A percentile compares a stretch with the other conserved stretches of the same genome.
Conservation (phyloP, 1,140 invertebrate genomes). For the Pissodes strobi region DNA sequence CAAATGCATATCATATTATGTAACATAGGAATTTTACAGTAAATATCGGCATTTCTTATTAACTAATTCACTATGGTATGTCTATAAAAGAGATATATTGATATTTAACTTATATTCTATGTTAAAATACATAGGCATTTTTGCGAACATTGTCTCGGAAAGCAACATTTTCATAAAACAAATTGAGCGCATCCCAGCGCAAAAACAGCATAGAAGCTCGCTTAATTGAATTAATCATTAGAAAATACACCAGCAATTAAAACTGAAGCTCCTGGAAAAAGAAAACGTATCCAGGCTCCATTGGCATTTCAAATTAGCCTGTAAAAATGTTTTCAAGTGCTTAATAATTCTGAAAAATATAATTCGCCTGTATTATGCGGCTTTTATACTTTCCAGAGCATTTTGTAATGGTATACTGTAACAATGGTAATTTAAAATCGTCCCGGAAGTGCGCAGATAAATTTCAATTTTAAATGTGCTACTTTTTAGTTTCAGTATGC, state of each 20-base stretch:
- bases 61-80: too few relatives aligned
- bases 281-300: constrained; percentile 1
- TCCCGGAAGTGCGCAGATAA: constrained; percentile 3
- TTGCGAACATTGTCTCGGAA: too few relatives aligned
- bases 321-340: constrained; percentile 23
- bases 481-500: not conserved
- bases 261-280: constrained; percentile 1
- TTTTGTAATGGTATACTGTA: constrained; percentile 11
- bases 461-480: constrained; percentile 8
- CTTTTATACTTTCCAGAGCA: constrained; percentile 6
- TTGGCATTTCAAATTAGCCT: constrained; percentile 18
- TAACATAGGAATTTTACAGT: too few relatives aligned
- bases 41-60: too few relatives aligned
- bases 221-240: constrained; percentile 17
- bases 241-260: constrained; percentile 16
- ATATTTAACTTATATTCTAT: too few relatives aligned
- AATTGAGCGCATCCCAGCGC: not conserved
- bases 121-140: too few relatives aligned
- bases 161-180: not conserved
- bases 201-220: constrained; percentile 3
- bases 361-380: constrained; percentile 16
- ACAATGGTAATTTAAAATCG: constrained; percentile 8
- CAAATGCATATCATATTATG: too few relatives aligned
- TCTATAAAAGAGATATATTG: too few relatives aligned
- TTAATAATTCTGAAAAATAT: constrained; percentile 20